Conservation (phyloP, 2,113 vertebrate species). For the Cochlearius cochlearius region DNA sequence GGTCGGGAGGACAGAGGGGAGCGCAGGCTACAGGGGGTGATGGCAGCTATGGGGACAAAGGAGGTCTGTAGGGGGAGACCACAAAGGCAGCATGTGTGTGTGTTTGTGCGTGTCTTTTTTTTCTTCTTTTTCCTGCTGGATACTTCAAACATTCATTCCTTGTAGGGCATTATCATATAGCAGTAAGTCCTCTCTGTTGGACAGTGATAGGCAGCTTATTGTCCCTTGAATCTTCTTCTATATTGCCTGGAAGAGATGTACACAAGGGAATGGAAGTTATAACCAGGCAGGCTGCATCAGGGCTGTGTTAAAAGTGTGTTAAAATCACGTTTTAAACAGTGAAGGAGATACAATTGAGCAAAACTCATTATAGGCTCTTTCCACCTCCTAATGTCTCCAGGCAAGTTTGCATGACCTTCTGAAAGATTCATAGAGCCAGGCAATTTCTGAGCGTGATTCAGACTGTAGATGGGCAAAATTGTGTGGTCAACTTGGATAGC, state of each 20-base stretch:
- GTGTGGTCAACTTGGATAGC: neutral
- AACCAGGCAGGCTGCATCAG: neutral
- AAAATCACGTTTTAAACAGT: neutral
- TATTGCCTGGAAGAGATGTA: neutral
- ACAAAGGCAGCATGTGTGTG: neutral
- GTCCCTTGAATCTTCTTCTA: neutral
- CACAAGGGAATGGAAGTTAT: neutral
- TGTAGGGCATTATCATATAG: neutral
- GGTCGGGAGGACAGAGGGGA: constrained; percentile 60
- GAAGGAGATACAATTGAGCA: accelerated
- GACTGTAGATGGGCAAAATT: neutral
- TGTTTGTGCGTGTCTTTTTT: neutral
- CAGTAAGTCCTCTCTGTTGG: neutral
- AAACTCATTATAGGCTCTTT: neutral
- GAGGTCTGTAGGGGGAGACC: constrained; percentile 2
- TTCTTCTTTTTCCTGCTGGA: neutral
- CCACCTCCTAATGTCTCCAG: neutral
- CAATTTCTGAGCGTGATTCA: neutral
- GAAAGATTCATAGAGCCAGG: neutral
- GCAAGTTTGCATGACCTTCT: neutral
- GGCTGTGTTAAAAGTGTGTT: neutral
- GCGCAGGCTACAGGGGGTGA: neutral
- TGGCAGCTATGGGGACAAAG: constrained; percentile 65
- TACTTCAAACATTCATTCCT: constrained; percentile 37
- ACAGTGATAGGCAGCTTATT: neutral